Evolutionary conservation across 2,113 vertebrate species (phyloP).

Genomic region (Monarcha castaneiventris): DNA sequence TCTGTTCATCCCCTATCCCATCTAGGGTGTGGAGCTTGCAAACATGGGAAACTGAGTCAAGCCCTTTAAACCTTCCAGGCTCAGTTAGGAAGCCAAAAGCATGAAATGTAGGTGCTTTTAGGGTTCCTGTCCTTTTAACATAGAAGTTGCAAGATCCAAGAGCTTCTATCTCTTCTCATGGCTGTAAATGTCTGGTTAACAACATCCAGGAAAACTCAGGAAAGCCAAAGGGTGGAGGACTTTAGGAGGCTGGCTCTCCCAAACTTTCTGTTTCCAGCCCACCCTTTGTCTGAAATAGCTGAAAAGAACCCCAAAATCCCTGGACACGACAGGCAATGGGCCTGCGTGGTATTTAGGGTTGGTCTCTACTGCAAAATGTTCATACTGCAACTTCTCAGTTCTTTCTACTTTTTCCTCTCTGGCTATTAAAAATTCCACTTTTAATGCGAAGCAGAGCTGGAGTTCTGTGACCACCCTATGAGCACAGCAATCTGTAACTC

Average conservation of each 20-base stretch:
- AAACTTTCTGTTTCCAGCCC: not conserved
- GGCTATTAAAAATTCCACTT: constrained; percentile 44
- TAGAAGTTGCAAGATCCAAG: not conserved
- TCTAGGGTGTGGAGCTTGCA: not conserved
- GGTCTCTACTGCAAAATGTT: not conserved
- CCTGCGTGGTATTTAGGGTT: rapidly evolving
- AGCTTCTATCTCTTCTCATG: rapidly evolving
- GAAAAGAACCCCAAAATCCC: not conserved
- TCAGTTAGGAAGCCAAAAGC: not conserved
- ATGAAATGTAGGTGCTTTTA: not conserved
- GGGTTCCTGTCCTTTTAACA: not conserved
- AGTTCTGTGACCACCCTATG: not conserved
- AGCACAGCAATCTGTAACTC: not conserved
- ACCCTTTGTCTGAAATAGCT: not conserved
- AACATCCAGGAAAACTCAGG: not conserved
- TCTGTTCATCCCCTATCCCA: not conserved
- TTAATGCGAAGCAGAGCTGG: constrained; percentile 28
- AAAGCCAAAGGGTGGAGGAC: not conserved
- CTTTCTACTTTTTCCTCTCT: not conserved
- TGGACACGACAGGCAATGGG: not conserved
- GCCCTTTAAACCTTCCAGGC: not conserved
- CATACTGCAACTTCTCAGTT: not conserved
- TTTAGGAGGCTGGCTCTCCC: not conserved
- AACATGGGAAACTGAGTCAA: not conserved
- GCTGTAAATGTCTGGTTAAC: not conserved